phyloP scores from a whole-genome alignment of 1,140 invertebrate genomes.

The Leptinotarsa texana region DNA sequence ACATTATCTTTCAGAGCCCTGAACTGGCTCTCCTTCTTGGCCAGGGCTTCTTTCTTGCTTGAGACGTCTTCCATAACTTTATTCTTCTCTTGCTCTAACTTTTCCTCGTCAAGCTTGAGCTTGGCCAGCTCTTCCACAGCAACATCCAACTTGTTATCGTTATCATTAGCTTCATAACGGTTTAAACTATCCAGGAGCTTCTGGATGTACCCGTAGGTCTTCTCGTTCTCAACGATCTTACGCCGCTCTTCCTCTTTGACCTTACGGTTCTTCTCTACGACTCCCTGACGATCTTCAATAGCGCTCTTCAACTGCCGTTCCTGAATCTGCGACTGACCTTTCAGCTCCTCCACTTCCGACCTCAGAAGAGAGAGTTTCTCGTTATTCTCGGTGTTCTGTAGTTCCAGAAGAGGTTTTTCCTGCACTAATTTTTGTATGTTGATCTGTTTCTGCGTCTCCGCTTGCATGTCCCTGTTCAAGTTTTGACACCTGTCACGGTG shows the following conservation, averaged over 20 bases:
- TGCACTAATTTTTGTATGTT: slow-evolving; percentile 44
- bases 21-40: slow-evolving; percentile 39
- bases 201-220: slow-evolving; percentile 40
- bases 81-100: slow-evolving; percentile 34
- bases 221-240: slow-evolving; percentile 51
- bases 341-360: slow-evolving; percentile 16
- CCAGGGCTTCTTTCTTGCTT: slow-evolving; percentile 41
- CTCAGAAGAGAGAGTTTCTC: slow-evolving; percentile 23
- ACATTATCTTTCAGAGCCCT: slow-evolving; percentile 46
- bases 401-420: slow-evolving; percentile 40
- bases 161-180: slow-evolving; percentile 34
- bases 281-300: background rate
- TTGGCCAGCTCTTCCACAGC: slow-evolving; percentile 32
- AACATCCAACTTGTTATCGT: slow-evolving; percentile 30
- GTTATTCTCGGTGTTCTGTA: slow-evolving; percentile 37
- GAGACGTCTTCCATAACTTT: slow-evolving; percentile 36
- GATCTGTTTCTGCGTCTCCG: slow-evolving; percentile 40
- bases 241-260: slow-evolving; percentile 48
- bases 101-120: slow-evolving; percentile 29
- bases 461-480: slow-evolving; percentile 42
- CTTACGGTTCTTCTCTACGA: slow-evolving; percentile 39
- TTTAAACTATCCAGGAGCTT: slow-evolving; percentile 44
- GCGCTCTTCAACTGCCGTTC: slow-evolving; percentile 30
- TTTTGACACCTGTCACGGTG: slow-evolving; percentile 42
- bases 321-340: background rate